phyloP scores from a whole-genome alignment of 1,140 invertebrate genomes.

The Hyles euphorbiae region DNA sequence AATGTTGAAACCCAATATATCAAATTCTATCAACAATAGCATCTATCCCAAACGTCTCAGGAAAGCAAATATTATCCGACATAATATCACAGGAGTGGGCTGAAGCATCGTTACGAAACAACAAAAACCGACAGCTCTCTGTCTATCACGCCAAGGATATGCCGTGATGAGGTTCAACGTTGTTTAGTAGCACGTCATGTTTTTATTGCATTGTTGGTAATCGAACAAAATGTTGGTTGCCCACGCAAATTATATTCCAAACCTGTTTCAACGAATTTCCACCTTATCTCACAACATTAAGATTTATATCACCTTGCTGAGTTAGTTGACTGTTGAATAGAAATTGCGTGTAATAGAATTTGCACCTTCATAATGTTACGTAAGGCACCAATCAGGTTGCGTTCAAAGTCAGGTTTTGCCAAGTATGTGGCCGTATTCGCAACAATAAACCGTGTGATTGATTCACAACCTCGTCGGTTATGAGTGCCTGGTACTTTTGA shows the following conservation, averaged over 20 bases:
- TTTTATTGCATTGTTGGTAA: constrained; percentile 1
- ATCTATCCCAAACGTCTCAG: too few relatives aligned
- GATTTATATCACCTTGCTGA: background rate
- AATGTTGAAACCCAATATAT: too few relatives aligned
- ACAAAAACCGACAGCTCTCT: too few relatives aligned
- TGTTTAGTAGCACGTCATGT: constrained; percentile 5
- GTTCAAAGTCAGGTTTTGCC: background rate
- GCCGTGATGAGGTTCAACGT: too few relatives aligned
- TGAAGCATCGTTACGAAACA: too few relatives aligned
- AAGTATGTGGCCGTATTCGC: constrained; percentile 1
- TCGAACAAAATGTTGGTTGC: constrained; percentile 6
- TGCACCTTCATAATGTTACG: background rate
- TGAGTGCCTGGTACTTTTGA: constrained; percentile 19
- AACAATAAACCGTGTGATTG: constrained; percentile 9
- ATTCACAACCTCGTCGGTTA: constrained; percentile 17
- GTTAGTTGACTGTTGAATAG: too few relatives aligned
- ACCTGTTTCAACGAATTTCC: background rate
- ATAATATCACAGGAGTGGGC: too few relatives aligned
- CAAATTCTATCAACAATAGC: too few relatives aligned
- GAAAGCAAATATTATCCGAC: too few relatives aligned
- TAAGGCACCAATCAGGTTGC: background rate
- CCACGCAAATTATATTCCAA: constrained; percentile 5
- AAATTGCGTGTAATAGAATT: too few relatives aligned
- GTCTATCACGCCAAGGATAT: too few relatives aligned
- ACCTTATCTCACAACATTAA: background rate